Evolutionary conservation across 2,113 vertebrate species (phyloP).

Genomic region (Pipa parva): DNA sequence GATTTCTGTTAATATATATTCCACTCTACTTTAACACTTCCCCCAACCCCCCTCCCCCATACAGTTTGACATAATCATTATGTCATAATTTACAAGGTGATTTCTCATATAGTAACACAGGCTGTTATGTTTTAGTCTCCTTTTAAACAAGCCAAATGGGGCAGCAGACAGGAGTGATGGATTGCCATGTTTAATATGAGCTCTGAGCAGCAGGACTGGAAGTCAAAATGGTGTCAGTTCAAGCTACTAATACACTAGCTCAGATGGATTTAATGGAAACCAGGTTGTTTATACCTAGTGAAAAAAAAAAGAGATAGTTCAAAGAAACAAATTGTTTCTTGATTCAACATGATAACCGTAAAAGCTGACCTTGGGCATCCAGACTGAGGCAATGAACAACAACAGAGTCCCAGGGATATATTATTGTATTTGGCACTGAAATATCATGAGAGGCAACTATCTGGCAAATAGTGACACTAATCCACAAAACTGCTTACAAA

Average conservation of each 20-base stretch:
- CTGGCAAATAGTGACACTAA: too few species aligned
- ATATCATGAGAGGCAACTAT: neutral
- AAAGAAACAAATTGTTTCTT: conserved; percentile 31
- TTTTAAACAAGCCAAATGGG: conserved; percentile 19
- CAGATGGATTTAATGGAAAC: conserved; percentile 39
- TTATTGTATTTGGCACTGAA: neutral
- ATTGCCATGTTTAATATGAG: conserved; percentile 22
- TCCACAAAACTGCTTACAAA: too few species aligned
- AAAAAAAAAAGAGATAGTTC: conserved; percentile 23
- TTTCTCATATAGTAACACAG: neutral
- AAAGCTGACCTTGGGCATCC: neutral
- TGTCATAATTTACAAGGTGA: neutral
- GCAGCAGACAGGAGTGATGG: conserved; percentile 26
- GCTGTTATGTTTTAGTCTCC: conserved; percentile 10
- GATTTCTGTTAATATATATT: too few species aligned
- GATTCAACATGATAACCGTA: conserved; percentile 32
- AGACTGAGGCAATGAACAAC: neutral
- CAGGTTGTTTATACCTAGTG: conserved; percentile 22
- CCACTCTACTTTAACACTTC: too few species aligned
- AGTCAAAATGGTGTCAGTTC: conserved; percentile 37
- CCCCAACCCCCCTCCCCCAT: neutral
- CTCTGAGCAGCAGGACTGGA: conserved; percentile 19
- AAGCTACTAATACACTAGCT: conserved; percentile 22
- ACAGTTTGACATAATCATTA: neutral
- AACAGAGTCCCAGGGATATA: neutral